These are phyloP conservation scores for Trichonephila clavipes DNA, from an alignment of 1,140 invertebrate species.

Conservation along the genomic window DNA sequence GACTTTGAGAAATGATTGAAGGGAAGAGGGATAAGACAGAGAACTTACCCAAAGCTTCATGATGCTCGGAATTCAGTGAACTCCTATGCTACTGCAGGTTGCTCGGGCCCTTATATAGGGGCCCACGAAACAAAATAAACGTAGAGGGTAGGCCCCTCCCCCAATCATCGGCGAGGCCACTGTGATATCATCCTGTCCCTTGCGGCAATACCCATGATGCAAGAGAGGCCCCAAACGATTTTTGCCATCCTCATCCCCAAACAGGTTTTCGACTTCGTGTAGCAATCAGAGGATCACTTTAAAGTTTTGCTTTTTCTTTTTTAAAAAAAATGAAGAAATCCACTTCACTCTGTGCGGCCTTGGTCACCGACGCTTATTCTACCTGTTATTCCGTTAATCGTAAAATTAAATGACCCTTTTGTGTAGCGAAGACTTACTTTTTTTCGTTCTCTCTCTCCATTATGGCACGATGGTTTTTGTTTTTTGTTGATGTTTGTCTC, in stretches of 20 bases:
- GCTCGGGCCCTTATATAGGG: slow-evolving; percentile 8
- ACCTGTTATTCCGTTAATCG: neutral
- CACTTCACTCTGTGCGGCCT: neutral
- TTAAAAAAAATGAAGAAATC: slow-evolving; percentile 4
- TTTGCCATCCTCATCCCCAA: neutral
- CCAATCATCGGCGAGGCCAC: neutral
- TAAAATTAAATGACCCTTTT: slow-evolving; percentile 24
- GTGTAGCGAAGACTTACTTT: neutral
- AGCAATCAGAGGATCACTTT: slow-evolving; percentile 10
- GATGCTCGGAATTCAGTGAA: neutral
- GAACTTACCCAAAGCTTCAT: slow-evolving; percentile 19
- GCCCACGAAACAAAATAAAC: neutral
- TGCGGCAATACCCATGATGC: slow-evolving; percentile 33
- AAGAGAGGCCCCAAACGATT: slow-evolving; percentile 19
- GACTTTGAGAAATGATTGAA: neutral
- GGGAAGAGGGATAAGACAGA: neutral
- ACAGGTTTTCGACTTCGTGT: slow-evolving; percentile 18
- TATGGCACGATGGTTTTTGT: neutral
- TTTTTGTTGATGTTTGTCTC: slow-evolving; percentile 20
- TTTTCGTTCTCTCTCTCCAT: neutral
- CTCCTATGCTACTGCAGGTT: neutral
- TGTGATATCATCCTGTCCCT: slow-evolving; percentile 21
- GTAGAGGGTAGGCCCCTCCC: neutral
- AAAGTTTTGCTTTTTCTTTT: neutral
- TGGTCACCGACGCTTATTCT: neutral